Conservation (phyloP, 2,888 invertebrate genomes). For the Latrodectus elegans region DNA sequence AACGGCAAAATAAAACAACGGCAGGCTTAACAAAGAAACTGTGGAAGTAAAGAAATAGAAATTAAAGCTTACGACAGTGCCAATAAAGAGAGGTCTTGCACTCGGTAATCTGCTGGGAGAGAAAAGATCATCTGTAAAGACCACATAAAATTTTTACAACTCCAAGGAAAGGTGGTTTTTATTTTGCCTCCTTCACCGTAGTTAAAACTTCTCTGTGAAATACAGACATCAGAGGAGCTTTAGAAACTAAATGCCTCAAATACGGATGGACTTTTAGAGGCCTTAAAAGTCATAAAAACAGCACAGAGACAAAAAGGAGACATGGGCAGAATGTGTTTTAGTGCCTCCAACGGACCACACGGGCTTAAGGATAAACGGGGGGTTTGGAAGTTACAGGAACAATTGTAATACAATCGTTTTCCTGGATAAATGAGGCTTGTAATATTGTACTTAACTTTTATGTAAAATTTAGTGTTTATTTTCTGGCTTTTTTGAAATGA, state of each 20-base stretch:
- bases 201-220: constrained; percentile 42
- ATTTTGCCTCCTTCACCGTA: constrained; percentile 29
- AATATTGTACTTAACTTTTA: constrained; percentile 31
- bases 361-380: constrained; percentile 37
- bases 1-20: constrained; percentile 48
- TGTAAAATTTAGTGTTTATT: constrained; percentile 13
- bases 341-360: constrained; percentile 56
- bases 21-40: constrained; percentile 38
- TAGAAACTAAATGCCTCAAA: constrained; percentile 54
- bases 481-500: no score
- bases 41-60: constrained; percentile 54
- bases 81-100: constrained; percentile 44
- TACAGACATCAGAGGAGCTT: constrained; percentile 64
- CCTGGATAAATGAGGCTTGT: background rate
- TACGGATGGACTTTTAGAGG: constrained; percentile 54
- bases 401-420: constrained; percentile 26
- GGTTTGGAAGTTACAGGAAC: constrained; percentile 21
- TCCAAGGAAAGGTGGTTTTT: constrained; percentile 42
- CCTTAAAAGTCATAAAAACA: constrained; percentile 54
- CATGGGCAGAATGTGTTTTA: constrained; percentile 58
- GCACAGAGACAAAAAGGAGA: constrained; percentile 44
- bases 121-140: constrained; percentile 67
- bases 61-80: constrained; percentile 43
- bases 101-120: constrained; percentile 41
- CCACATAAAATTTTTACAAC: constrained; percentile 69